phyloP scores from a whole-genome alignment of 1,140 invertebrate species.

The Diorhabda sublineata region DNA sequence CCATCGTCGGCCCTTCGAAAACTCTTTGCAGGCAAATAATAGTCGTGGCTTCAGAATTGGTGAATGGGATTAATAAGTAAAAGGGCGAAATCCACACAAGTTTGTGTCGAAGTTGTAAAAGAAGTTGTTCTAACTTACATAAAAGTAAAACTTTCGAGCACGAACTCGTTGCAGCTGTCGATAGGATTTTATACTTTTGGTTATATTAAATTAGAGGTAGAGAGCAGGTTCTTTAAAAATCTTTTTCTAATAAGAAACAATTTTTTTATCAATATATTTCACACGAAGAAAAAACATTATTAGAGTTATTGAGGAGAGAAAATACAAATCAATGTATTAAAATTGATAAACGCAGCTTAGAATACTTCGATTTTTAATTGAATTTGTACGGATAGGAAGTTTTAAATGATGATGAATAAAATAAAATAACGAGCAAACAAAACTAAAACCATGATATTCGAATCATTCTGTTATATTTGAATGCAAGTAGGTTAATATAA shows the following conservation, averaged over 20 bases:
- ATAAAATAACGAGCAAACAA: no score
- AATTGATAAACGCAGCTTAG: no score
- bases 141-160: conserved; percentile 3
- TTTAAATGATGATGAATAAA: no score
- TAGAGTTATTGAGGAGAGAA: no score
- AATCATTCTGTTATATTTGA: no score
- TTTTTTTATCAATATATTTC: no score
- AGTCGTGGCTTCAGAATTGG: neutral
- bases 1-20: neutral
- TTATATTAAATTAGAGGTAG: conserved; percentile 1
- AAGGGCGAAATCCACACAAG: neutral
- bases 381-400: no score
- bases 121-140: conserved; percentile 1
- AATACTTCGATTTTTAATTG: no score
- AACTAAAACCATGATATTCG: no score
- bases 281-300: no score
- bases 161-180: neutral
- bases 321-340: no score
- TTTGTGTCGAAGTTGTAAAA: neutral
- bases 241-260: neutral
- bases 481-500: no score
- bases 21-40: neutral
- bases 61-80: neutral
- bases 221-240: neutral
- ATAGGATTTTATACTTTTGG: neutral